phyloP scores from a whole-genome alignment of 2,113 vertebrate species.

The Marmota flaviventris region DNA sequence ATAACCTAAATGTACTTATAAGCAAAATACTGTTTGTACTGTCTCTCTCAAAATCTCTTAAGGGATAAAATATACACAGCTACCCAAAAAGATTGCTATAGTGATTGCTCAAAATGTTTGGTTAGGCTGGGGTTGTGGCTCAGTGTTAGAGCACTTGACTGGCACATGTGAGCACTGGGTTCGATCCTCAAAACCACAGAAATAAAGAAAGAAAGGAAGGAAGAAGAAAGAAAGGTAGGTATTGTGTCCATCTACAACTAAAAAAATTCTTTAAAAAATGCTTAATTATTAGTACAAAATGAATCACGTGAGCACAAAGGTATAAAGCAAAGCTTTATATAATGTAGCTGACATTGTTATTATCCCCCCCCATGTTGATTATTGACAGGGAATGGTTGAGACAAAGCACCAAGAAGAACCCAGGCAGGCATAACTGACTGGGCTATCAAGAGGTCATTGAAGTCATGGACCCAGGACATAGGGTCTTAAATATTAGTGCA shows the following conservation, averaged over 20 bases:
- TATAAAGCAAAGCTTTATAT: background rate
- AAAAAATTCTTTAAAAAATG: background rate
- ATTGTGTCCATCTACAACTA: no score
- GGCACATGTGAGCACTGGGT: no score
- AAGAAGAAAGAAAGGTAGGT: no score
- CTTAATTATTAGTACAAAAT: background rate
- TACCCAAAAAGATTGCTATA: background rate
- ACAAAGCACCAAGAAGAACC: background rate
- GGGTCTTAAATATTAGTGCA: background rate
- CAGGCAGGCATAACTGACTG: background rate
- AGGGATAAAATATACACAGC: background rate
- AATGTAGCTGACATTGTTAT: background rate
- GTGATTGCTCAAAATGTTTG: background rate
- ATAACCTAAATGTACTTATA: background rate
- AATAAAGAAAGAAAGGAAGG: no score
- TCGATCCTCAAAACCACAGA: no score
- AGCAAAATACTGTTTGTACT: background rate
- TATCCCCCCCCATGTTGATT: background rate
- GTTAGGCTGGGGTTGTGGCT: no score
- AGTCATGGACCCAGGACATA: background rate
- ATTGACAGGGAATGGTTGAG: background rate
- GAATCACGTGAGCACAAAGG: accelerated
- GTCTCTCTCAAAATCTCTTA: background rate
- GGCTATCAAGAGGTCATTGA: background rate
- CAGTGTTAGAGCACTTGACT: no score